Evolutionary conservation across 2,113 vertebrate species (phyloP).

Genomic region (Phoenicopterus ruber): DNA sequence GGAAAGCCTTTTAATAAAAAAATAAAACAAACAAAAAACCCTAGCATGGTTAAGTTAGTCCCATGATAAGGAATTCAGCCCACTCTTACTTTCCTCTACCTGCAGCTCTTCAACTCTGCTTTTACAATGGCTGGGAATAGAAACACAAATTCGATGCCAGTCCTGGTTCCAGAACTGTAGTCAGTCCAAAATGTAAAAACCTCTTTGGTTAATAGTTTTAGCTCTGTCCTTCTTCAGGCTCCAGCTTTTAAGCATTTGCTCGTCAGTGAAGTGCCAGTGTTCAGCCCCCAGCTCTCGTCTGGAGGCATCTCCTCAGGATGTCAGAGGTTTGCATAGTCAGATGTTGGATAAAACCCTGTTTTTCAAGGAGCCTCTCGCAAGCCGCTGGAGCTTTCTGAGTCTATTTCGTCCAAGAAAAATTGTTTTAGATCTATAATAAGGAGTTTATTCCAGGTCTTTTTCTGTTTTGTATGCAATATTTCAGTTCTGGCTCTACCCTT

Average conservation of each 20-base stretch:
- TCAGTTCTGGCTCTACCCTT: not conserved
- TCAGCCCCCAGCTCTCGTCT: not conserved
- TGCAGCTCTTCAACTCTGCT: not conserved
- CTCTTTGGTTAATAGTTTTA: not conserved
- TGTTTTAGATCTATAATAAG: not conserved
- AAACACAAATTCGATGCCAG: not conserved
- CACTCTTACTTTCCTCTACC: not conserved
- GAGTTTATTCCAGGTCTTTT: not conserved
- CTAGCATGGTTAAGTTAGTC: not conserved
- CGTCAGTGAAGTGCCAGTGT: not conserved
- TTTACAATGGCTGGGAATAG: not conserved
- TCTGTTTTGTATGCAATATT: not conserved
- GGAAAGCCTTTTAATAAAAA: not conserved
- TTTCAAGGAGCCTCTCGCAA: not conserved
- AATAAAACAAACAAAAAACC: not conserved
- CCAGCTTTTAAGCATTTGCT: not conserved
- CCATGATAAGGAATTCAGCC: not conserved
- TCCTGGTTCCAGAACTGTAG: not conserved
- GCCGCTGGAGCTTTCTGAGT: not conserved
- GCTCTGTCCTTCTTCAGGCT: not conserved
- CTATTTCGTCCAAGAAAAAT: not conserved
- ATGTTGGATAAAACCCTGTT: accelerated
- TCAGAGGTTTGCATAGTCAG: not conserved
- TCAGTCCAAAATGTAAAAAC: not conserved
- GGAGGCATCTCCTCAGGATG: not conserved